These are phyloP conservation scores for Gymnorhina tibicen DNA, from an alignment of 2,113 vertebrate species.

Conservation along the genomic window DNA sequence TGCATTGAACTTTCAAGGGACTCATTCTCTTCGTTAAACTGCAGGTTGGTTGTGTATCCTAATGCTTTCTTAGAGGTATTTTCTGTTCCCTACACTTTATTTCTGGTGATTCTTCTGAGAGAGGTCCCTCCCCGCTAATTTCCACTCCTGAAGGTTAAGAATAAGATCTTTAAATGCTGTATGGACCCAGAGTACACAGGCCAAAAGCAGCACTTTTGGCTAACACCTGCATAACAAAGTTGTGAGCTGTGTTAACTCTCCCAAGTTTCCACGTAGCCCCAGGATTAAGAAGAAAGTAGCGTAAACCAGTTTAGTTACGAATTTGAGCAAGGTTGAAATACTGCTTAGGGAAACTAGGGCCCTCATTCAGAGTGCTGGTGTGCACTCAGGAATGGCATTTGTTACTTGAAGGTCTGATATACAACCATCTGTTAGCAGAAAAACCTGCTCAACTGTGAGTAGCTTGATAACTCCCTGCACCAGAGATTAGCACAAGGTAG, in stretches of 20 bases:
- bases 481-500: background rate
- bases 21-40: background rate
- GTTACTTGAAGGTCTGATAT: background rate
- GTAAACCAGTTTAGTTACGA: background rate
- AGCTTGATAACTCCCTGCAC: background rate
- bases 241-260: background rate
- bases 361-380: background rate
- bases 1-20: background rate
- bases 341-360: background rate
- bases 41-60: background rate
- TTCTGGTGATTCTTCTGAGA: background rate
- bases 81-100: background rate
- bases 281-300: background rate
- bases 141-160: background rate
- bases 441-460: background rate
- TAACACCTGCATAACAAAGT: background rate
- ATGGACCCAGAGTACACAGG: background rate
- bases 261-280: background rate
- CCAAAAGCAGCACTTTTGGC: fast-evolving
- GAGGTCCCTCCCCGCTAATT: background rate
- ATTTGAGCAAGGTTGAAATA: background rate
- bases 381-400: background rate
- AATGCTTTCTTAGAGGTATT: background rate
- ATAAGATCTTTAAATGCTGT: background rate
- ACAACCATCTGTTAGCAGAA: background rate